Evolutionary conservation across 2,888 invertebrate genomes (phyloP).

Genomic region (Ectemnius cavifrons): DNA sequence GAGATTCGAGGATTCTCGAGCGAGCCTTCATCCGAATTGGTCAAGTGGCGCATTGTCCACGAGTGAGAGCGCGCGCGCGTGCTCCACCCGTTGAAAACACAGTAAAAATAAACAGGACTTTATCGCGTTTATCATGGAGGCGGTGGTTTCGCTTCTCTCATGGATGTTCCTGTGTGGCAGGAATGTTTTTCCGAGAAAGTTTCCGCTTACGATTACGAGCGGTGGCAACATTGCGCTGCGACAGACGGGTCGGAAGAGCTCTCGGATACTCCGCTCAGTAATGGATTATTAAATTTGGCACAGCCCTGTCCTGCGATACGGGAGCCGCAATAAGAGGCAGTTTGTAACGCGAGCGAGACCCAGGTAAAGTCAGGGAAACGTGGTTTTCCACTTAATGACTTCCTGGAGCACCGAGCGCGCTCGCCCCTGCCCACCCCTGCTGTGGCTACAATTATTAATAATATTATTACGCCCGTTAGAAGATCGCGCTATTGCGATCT

Average conservation of each 20-base stretch:
- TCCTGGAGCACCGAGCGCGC: conserved; percentile 26
- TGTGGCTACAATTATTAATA: conserved; percentile 47
- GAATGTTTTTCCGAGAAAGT: conserved; percentile 30
- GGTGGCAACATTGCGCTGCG: conserved; percentile 3
- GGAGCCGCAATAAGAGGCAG: neutral
- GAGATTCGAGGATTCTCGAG: conserved; percentile 8
- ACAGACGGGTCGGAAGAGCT: conserved; percentile 27
- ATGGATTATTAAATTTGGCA: conserved; percentile 51
- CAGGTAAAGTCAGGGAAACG: conserved; percentile 43
- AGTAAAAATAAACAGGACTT: conserved; percentile 30
- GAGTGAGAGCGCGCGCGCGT: too few species aligned
- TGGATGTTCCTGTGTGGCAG: neutral
- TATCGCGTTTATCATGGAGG: conserved; percentile 18
- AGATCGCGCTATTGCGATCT: conserved; percentile 23
- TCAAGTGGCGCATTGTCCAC: conserved; percentile 12
- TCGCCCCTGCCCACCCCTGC: neutral
- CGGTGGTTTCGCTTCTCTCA: neutral
- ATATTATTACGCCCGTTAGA: conserved; percentile 27
- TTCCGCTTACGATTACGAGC: conserved; percentile 37
- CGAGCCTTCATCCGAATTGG: conserved; percentile 12
- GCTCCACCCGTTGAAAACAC: too few species aligned
- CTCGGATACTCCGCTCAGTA: conserved; percentile 20
- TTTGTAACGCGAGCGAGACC: conserved; percentile 31
- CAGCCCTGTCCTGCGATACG: neutral
- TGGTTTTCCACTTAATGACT: conserved; percentile 45